Base-by-base conservation (phyloP, 2,888 invertebrate genomes). In the Calliphora vomitoria region DNA sequence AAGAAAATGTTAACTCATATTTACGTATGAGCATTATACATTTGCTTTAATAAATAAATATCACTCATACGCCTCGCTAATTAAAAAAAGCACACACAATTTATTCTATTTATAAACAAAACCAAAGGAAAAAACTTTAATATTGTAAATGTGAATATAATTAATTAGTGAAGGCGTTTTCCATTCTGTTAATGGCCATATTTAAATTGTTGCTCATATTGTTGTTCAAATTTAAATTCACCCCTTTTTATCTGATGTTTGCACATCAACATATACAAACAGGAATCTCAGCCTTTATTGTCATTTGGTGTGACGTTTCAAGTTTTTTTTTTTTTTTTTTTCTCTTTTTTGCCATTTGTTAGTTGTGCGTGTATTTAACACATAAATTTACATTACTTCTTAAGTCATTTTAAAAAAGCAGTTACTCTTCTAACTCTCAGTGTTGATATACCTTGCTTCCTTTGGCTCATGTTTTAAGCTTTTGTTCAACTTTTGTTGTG, bases 331-430 rank as follows among this genome's bases (percentile, higher is more conserved):
- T 11, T 1, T 5, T 80, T 20, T 50, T 62, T 60, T 53, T 55
- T 11, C 4, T 11, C 11, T 5, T 80, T 20, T 50, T 62, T 60
- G 10, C 20, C 35, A 53, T 53, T 44, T 8, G 15, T 20, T 15
- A 76, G 2, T 8, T 3, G 53, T 79, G 82, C 86, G 79, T 86
- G 82, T 69, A 62, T 55, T 88, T 87, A 86, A 90, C 89, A 90
- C 90, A 91, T 91, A 91, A 91, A 90, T 91, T 91, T 91, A 53
- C 50, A 53, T 71, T 76, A 35, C 44, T 44, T 20, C 62, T 53
- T 62, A 76, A 83, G 69, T 75, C 74, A 62, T 64, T 69, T 75
- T 31, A 44, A 11, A 11, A 44, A 44, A 11, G 31, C 31, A 31
- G 2, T 31, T 31, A 1, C 31, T 31, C 31, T 31, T 4, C 31